Base-by-base conservation (phyloP, 2,113 vertebrate species). In the Orthonyx spaldingii region DNA sequence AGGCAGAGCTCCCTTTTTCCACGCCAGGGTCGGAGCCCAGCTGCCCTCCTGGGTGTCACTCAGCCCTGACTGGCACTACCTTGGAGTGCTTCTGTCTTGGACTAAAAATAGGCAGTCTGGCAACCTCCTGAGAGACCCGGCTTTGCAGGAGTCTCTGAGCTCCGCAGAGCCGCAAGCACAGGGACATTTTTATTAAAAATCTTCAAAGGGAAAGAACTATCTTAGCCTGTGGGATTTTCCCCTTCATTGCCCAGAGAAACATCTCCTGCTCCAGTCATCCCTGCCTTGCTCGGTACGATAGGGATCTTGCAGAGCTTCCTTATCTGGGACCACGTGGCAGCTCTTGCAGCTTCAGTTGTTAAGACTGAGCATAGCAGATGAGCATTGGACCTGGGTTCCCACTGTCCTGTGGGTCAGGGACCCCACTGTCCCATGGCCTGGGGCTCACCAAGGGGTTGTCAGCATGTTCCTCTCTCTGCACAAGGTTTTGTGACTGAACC, bases 401-500 rank as follows among this genome's bases (percentile, higher is more conserved):
- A 9, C 19, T 39, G 56, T 53, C 5, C 60, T 32, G 3, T 41
- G 68, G 47, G 5, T 2, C 10, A 32, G 42, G 47, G 72, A 23
- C 28, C 41, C 30, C n/a, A 8, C 17, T 60, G 50, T 39, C 21
- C 53, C 59, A 2, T 8, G 27, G 41, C 55, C 26, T 2, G 4
- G 53, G 68, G 32, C 76, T 91, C 68, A 11, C 32, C 2, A 3
- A 14, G 7, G 30, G 4, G 11, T 20, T 27, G 37, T n/a, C 11
- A 9, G 66, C 37, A 16, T 0, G 2, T n/a, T 57, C 59, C 21
- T 71, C 0, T 0, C 46, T 60, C 68, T 69, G 80, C n/a, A 16
- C 35, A 49, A n/a, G 35, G n/a, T 75, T 63, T 74, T 81, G 46
- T 23, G 55, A 18, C 55, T 27, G n/a, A 84, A 12, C 32, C 22